phyloP scores from a whole-genome alignment of 2,113 vertebrate species.

The Choloepus hoffmanni region DNA sequence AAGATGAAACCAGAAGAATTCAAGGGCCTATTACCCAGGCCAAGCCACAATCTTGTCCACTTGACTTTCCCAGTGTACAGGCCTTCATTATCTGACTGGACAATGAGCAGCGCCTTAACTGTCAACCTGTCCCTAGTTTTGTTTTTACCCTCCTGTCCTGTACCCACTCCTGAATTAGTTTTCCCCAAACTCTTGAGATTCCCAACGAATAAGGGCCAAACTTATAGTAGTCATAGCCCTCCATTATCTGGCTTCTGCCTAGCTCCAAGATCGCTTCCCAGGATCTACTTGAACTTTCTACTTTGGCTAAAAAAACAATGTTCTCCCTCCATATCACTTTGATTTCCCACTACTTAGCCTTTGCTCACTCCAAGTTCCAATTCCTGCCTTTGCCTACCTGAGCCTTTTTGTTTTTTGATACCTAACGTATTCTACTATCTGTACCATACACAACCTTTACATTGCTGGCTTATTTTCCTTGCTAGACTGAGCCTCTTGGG shows the following conservation, averaged over 20 bases:
- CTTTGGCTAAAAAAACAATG: constrained; percentile 9
- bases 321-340: background rate
- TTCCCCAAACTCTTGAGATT: background rate
- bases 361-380: background rate
- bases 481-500: background rate
- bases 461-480: background rate
- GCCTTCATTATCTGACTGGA: background rate
- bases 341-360: background rate
- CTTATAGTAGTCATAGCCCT: background rate
- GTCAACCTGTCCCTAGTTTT: background rate
- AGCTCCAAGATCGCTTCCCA: background rate
- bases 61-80: background rate
- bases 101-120: background rate
- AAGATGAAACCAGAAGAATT: background rate
- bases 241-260: background rate
- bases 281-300: background rate
- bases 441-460: background rate
- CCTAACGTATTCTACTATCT: background rate
- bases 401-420: constrained; percentile 3
- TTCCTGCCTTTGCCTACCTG: background rate
- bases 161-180: background rate
- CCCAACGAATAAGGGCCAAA: background rate
- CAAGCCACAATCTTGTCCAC: background rate
- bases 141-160: background rate
- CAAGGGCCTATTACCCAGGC: background rate